Conservation (phyloP, 2,797 vertebrate genomes). For the Huso huso region DNA sequence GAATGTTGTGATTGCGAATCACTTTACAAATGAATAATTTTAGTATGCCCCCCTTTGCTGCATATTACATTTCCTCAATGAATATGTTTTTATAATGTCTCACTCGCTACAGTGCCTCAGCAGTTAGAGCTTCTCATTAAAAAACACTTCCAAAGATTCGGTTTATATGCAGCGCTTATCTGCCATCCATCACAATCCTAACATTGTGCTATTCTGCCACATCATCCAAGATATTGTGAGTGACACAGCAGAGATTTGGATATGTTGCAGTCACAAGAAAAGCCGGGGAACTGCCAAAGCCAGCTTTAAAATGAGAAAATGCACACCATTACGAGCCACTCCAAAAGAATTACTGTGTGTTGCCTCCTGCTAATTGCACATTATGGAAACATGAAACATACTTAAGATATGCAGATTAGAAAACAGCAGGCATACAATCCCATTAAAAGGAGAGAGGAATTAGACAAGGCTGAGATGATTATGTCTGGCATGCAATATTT, state of each 20-base stretch:
- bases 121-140: conserved; percentile 2
- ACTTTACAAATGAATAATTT: too few species aligned
- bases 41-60: too few species aligned
- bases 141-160: neutral
- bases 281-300: neutral
- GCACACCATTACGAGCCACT: neutral
- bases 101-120: too few species aligned
- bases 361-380: neutral
- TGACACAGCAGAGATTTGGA: conserved; percentile 10
- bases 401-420: neutral
- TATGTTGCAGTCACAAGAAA: neutral
- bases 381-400: conserved; percentile 8
- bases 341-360: neutral
- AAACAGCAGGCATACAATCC: too few species aligned
- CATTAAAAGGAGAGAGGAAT: too few species aligned
- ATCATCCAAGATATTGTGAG: conserved; percentile 7
- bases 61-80: too few species aligned
- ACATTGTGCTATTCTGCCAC: conserved; percentile 11
- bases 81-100: too few species aligned
- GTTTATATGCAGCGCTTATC: conserved; percentile 4
- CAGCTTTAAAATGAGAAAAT: neutral
- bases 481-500: too few species aligned
- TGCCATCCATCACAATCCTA: conserved; percentile 5
- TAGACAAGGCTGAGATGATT: too few species aligned
- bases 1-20: too few species aligned